phyloP scores from a whole-genome alignment of 2,113 vertebrate genomes.

The Rafetus swinhoei region DNA sequence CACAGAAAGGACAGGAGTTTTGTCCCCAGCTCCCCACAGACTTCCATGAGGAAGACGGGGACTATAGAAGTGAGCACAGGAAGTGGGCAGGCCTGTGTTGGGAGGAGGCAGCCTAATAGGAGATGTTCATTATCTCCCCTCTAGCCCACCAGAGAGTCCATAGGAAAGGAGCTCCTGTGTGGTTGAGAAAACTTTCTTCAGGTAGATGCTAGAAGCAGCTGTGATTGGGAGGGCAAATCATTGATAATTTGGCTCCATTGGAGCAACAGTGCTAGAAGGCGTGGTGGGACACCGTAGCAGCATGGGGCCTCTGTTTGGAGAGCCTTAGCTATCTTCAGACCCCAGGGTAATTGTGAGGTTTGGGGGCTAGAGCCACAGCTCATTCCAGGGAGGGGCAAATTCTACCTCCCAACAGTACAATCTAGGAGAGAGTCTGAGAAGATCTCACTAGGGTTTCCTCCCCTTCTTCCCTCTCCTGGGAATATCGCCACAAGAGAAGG shows the following conservation, averaged over 20 bases:
- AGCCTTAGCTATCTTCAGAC: neutral
- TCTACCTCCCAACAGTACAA: neutral
- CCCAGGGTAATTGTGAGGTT: neutral
- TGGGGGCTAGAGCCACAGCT: neutral
- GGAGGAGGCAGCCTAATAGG: too few species aligned
- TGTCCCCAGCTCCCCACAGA: neutral
- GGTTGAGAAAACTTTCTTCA: neutral
- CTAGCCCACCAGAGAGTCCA: neutral
- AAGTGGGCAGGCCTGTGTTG: neutral
- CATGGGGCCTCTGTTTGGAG: neutral
- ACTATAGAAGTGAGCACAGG: neutral
- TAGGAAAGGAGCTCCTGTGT: neutral
- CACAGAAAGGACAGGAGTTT: neutral
- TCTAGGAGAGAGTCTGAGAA: neutral
- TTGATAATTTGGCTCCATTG: neutral
- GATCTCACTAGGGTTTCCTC: neutral
- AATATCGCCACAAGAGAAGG: too few species aligned
- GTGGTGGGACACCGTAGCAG: neutral
- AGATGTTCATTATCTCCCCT: too few species aligned
- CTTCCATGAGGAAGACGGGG: neutral
- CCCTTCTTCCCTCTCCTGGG: neutral
- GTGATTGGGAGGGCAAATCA: neutral
- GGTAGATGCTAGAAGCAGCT: neutral
- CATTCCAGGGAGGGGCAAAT: neutral
- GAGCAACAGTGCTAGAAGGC: too few species aligned